Evolutionary conservation across 1,140 invertebrate genomes (phyloP).

Genomic region (Triops cancriformis): DNA sequence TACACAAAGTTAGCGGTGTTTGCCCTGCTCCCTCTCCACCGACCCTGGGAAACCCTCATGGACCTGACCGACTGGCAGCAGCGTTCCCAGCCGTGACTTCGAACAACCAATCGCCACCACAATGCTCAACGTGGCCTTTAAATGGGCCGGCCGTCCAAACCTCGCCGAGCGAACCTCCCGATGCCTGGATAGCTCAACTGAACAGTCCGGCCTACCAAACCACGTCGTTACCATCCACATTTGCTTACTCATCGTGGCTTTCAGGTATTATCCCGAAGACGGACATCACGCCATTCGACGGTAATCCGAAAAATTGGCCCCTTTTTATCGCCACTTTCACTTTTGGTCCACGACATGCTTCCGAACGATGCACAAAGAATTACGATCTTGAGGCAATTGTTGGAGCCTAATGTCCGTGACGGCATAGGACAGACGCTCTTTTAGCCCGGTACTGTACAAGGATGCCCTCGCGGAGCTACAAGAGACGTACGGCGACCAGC

Average conservation of each 20-base stretch:
- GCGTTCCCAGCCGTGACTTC: neutral
- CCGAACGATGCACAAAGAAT: neutral
- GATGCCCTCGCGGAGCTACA: neutral
- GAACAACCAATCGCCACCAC: neutral
- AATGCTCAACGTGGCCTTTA: neutral
- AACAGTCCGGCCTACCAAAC: neutral
- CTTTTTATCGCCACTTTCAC: constrained; percentile 20
- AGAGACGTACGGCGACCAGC: constrained; percentile 16
- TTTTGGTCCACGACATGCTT: constrained; percentile 7
- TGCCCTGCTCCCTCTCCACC: neutral
- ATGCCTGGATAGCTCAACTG: constrained; percentile 11
- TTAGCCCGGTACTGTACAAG: neutral
- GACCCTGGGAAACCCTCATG: neutral
- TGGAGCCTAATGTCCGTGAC: neutral
- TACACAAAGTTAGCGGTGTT: neutral
- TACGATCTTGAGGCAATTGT: neutral
- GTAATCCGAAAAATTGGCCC: constrained; percentile 20
- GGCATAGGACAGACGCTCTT: no score
- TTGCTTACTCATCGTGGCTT: neutral
- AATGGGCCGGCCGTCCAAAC: neutral
- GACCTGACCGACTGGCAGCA: neutral
- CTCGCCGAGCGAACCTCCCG: neutral
- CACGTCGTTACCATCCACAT: neutral
- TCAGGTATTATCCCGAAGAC: neutral
- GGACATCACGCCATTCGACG: neutral